Base-by-base conservation (phyloP, 2,797 vertebrate genomes). In the Steatocranus sp. region DNA sequence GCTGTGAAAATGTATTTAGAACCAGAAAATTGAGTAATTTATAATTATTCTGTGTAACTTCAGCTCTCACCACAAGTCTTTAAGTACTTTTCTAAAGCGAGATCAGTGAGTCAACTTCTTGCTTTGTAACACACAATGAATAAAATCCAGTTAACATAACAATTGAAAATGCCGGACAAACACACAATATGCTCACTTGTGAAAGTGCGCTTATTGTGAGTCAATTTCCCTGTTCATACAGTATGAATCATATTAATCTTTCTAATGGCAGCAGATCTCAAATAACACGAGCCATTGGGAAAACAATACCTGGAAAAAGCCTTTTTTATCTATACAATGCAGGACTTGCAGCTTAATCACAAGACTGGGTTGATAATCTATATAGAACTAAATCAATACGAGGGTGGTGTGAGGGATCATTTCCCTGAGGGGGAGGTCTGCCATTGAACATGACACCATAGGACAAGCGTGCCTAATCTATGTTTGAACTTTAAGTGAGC, bases 381-480 rank as follows among this genome's bases (percentile, higher is more conserved):
- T 84, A 90, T 20, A 83, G 88, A 91, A 87, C 89, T 92, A 89
- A 96, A 95, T 94, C 92, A 91, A 93, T 94, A 90, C 85, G 43
- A 34, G 80, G 83, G 84, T 79, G 56, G 86, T 85, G 82, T 43
- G 38, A 68, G 89, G 92, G 93, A 94, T 94, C 92, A 89, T 88
- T 95, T 94, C 92, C 86, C 85, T 53, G 75, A 89, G 86, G 83
- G 90, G 86, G 87, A 78, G 79, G 88, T 82, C 78, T 80, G 84
- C 86, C 90, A 92, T 86, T 93, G 93, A 95, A 95, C 94, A 94
- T 83, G 93, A 96, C 90, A 95, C 95, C 94, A 23, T 76, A 79
- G 88, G 94, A 95, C 92, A 88, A 94, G 93, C 91, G 92, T 95
- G 94, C 82, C 94, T 94, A 95, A 96, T 94, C 92, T 84, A 89